Evolutionary conservation across 1,140 invertebrate genomes (phyloP).

Genomic region (Pseudomyrmex cubaensis): DNA sequence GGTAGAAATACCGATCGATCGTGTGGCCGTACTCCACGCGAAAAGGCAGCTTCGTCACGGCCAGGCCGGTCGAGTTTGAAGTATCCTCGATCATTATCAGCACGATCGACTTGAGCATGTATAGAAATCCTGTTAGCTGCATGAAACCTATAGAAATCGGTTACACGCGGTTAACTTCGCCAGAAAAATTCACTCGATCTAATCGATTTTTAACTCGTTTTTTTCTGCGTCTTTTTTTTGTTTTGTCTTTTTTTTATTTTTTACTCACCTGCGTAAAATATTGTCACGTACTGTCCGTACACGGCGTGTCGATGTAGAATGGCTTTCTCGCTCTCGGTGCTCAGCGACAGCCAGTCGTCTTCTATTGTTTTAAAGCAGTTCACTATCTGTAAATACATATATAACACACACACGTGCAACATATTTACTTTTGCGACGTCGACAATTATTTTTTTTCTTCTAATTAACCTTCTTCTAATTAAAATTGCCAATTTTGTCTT

Average conservation of each 20-base stretch:
- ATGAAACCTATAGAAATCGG: slow-evolving; percentile 27
- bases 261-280: slow-evolving; percentile 34
- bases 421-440: no score
- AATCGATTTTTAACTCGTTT: background rate
- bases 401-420: no score
- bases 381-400: slow-evolving; percentile 17
- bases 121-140: slow-evolving; percentile 34
- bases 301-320: slow-evolving; percentile 13
- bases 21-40: slow-evolving; percentile 40
- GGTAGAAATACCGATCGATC: slow-evolving; percentile 36
- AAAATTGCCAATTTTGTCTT: no score
- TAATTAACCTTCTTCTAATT: no score
- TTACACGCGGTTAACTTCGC: background rate
- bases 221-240: background rate
- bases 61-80: slow-evolving; percentile 20
- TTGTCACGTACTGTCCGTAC: slow-evolving; percentile 32
- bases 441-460: no score
- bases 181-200: background rate
- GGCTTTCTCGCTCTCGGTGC: slow-evolving; percentile 12
- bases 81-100: slow-evolving; percentile 46
- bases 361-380: slow-evolving; percentile 35
- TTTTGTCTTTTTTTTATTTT: no score
- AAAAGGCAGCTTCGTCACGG: slow-evolving; percentile 37
- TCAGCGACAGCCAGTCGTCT: slow-evolving; percentile 38
- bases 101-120: slow-evolving; percentile 44